Percentiles rank a stretch among this genome's conserved stretches.
Evolutionary conservation across 2,797 vertebrate genomes (phyloP).

Genomic region (Oreochromis mossambicus): DNA sequence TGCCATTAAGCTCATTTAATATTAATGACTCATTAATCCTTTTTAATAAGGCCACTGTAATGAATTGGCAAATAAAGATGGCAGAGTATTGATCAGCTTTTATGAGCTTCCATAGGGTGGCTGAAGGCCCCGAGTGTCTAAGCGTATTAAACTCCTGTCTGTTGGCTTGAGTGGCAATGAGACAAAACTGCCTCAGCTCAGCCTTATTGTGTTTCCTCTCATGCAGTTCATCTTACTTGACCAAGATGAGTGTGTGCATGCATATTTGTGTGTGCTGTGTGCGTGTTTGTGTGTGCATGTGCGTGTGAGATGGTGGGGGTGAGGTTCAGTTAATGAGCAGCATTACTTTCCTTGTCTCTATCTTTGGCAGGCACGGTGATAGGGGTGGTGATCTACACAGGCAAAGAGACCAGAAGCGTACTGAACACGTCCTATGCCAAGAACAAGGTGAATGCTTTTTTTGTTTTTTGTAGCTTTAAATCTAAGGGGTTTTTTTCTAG

Average conservation of each 20-base stretch:
- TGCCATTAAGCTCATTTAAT: constrained; percentile 70
- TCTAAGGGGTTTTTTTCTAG: fast-evolving
- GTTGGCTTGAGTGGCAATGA: constrained; percentile 47
- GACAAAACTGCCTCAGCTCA: constrained; percentile 35
- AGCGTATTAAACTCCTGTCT: constrained; percentile 62
- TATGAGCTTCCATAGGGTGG: constrained; percentile 62
- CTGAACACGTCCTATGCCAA: constrained; percentile 96
- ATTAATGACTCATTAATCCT: constrained; percentile 72
- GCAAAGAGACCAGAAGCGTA: constrained; percentile 95
- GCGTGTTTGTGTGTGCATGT: not conserved
- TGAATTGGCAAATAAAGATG: constrained; percentile 76
- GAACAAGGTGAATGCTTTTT: constrained; percentile 85
- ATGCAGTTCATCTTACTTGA: constrained; percentile 57
- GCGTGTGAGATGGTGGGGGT: constrained; percentile 2
- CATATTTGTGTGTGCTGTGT: not conserved
- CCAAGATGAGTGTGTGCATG: constrained; percentile 40
- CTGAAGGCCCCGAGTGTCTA: constrained; percentile 55
- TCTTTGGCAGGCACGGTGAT: constrained; percentile 90
- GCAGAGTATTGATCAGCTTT: constrained; percentile 70
- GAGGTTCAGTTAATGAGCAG: constrained; percentile 55
- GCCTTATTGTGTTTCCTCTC: constrained; percentile 61
- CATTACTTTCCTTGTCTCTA: constrained; percentile 63
- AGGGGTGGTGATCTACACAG: constrained; percentile 97
- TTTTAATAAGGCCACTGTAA: constrained; percentile 72
- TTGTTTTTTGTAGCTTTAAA: not conserved